Conservation (phyloP, 2,888 invertebrate species). For the Cephus pulcher region DNA sequence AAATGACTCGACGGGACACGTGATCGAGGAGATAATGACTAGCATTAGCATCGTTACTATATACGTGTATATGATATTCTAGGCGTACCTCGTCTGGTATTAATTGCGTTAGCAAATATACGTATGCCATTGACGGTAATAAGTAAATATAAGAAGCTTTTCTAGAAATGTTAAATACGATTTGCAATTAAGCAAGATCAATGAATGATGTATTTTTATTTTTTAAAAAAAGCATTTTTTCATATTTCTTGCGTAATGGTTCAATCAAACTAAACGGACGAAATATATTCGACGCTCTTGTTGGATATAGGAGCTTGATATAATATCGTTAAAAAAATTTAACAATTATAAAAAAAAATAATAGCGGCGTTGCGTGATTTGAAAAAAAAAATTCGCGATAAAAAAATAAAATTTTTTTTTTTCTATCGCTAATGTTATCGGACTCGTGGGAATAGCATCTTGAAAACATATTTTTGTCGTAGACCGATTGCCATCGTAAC, state of each 20-base stretch:
- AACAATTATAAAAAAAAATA: too few relatives aligned
- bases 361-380: too few relatives aligned
- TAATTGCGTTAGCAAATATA: not conserved
- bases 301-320: not conserved
- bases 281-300: not conserved
- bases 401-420: not conserved
- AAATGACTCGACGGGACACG: not conserved
- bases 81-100: not conserved
- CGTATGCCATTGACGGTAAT: not conserved
- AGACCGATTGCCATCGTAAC: not conserved
- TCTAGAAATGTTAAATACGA: not conserved
- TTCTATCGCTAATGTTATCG: not conserved
- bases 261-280: not conserved
- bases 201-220: not conserved
- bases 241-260: not conserved
- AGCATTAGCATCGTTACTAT: not conserved
- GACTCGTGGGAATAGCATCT: not conserved
- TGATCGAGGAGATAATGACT: not conserved
- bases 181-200: not conserved
- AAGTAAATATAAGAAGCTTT: not conserved
- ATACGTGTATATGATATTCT: not conserved
- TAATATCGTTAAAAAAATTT: too few relatives aligned
- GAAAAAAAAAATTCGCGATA: not conserved
- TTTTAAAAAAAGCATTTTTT: not conserved
- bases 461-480: not conserved